These are phyloP conservation scores for Apogon hyalosoma DNA, from an alignment of 2,797 vertebrate genomes.

Conservation along the genomic window DNA sequence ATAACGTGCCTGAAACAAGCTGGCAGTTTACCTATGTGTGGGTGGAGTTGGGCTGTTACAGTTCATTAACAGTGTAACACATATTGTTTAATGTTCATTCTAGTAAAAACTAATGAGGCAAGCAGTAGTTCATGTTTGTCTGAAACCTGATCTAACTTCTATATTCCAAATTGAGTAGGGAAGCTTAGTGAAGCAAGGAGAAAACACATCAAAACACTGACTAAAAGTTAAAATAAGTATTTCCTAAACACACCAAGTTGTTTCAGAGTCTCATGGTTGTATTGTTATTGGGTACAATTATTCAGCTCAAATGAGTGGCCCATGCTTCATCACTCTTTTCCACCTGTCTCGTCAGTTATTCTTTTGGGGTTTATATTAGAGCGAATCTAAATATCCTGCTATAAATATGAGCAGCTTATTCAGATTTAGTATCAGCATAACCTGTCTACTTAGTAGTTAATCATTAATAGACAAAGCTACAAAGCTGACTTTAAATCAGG, in stretches of 20 bases:
- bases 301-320: neutral
- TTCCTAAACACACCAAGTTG: neutral
- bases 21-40: conserved; percentile 25
- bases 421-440: conserved; percentile 29
- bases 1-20: conserved; percentile 2
- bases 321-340: neutral
- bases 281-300: neutral
- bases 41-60: conserved; percentile 22
- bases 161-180: conserved; percentile 20
- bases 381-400: conserved; percentile 18
- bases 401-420: conserved; percentile 18
- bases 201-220: conserved; percentile 15
- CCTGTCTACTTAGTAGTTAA: conserved; percentile 54
- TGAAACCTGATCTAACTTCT: conserved; percentile 33
- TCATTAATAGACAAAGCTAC: conserved; percentile 64
- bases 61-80: conserved; percentile 40
- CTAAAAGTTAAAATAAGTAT: conserved; percentile 17
- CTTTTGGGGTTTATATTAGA: neutral
- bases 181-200: conserved; percentile 15
- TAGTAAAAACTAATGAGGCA: conserved; percentile 45
- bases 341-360: conserved; percentile 7
- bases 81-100: conserved; percentile 28
- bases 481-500: conserved; percentile 66
- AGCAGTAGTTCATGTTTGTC: conserved; percentile 10
- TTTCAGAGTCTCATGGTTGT: conserved; percentile 2